phyloP scores from a whole-genome alignment of 2,797 vertebrate species.

The Neoniphon sammara region DNA sequence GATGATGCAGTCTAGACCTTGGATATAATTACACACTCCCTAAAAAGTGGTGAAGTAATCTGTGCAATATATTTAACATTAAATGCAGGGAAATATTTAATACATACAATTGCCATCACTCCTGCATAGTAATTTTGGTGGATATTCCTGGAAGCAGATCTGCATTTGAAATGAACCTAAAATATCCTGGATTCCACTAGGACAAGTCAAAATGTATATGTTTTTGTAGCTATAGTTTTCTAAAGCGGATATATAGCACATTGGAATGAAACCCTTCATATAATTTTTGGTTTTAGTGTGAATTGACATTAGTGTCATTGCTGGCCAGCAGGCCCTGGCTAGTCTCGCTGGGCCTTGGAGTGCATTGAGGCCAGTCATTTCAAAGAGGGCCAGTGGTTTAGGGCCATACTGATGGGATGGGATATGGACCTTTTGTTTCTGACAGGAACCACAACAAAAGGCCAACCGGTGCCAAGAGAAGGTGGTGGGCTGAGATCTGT shows the following conservation, averaged over 20 bases:
- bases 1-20: constrained; percentile 49
- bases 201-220: constrained; percentile 25
- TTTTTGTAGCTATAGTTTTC: constrained; percentile 31
- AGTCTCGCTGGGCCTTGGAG: constrained; percentile 14
- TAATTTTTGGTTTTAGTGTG: constrained; percentile 9
- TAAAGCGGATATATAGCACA: neutral
- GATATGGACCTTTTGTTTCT: constrained; percentile 60
- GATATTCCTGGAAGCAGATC: constrained; percentile 66
- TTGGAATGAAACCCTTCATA: neutral
- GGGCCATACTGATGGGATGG: constrained; percentile 23
- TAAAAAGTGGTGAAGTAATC: constrained; percentile 54
- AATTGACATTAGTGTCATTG: neutral
- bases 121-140: constrained; percentile 71
- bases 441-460: constrained; percentile 70
- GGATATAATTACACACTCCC: constrained; percentile 55
- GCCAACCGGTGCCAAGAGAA: constrained; percentile 63
- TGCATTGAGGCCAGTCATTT: constrained; percentile 34
- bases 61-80: constrained; percentile 62
- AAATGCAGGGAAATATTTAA: constrained; percentile 63
- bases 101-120: constrained; percentile 48
- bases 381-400: constrained; percentile 33
- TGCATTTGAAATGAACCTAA: constrained; percentile 57
- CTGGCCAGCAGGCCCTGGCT: constrained; percentile 3
- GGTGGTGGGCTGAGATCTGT: constrained; percentile 57
- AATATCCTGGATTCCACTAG: constrained; percentile 23